A percentile compares a stretch with the other conserved stretches of the same genome.
These are phyloP conservation scores for Melikaiella ostensackeni DNA, from an alignment of 2,888 invertebrate genomes.

Conservation along the genomic window DNA sequence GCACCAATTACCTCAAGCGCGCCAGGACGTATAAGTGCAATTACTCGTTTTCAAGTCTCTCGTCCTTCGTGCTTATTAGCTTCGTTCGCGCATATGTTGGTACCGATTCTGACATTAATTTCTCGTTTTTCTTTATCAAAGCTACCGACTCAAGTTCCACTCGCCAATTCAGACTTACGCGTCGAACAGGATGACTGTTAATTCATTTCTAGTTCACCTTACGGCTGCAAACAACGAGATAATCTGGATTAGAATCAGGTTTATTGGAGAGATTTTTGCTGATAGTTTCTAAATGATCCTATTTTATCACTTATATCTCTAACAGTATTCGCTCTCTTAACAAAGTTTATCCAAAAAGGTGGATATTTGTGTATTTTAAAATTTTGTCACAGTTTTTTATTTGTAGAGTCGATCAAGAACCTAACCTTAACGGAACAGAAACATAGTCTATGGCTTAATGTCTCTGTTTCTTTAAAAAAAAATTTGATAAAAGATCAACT, in stretches of 20 bases:
- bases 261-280: slow-evolving; percentile 18
- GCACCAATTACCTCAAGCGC: slow-evolving; percentile 36
- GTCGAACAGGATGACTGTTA: slow-evolving; percentile 2
- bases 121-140: slow-evolving; percentile 35
- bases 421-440: too few species aligned
- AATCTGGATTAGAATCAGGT: slow-evolving; percentile 27
- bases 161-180: slow-evolving; percentile 8
- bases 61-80: slow-evolving; percentile 36
- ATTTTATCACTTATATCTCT: neutral
- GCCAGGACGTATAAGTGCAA: slow-evolving; percentile 32
- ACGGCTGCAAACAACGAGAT: slow-evolving; percentile 17
- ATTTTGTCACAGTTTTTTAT: too few species aligned
- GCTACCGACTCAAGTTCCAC: slow-evolving; percentile 34
- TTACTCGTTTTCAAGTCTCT: slow-evolving; percentile 36
- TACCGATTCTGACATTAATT: slow-evolving; percentile 39
- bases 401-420: too few species aligned
- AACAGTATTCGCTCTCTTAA: neutral
- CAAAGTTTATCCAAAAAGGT: too few species aligned
- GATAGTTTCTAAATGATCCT: slow-evolving; percentile 11
- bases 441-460: too few species aligned
- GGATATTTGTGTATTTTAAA: too few species aligned
- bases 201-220: slow-evolving; percentile 22
- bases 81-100: slow-evolving; percentile 29
- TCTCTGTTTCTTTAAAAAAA: too few species aligned
- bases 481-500: too few species aligned